These are phyloP conservation scores for Origma solitaria DNA, from an alignment of 2,113 vertebrate genomes.

Conservation along the genomic window DNA sequence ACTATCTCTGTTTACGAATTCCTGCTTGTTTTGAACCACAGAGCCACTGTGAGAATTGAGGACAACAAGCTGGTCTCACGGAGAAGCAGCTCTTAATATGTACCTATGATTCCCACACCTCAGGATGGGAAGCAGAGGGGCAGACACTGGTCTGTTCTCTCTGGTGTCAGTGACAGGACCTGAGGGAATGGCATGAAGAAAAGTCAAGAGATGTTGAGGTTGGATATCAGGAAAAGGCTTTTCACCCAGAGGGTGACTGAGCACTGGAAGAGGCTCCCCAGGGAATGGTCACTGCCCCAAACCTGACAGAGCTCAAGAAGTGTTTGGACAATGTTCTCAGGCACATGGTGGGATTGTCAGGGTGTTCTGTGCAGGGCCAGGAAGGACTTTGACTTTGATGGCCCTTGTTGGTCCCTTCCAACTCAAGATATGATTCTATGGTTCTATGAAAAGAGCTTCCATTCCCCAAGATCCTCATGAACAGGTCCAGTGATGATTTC, in stretches of 20 bases:
- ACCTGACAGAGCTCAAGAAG: neutral
- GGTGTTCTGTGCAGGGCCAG: neutral
- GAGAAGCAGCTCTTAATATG: too few species aligned
- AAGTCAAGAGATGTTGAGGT: neutral
- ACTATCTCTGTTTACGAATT: too few species aligned
- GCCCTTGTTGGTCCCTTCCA: neutral
- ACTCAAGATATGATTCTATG: neutral
- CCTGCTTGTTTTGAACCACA: too few species aligned
- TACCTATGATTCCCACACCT: too few species aligned
- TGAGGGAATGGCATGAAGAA: accelerated
- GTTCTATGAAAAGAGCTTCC: neutral
- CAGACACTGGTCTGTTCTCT: neutral
- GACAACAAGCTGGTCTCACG: too few species aligned
- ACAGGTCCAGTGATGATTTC: neutral
- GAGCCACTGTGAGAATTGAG: too few species aligned
- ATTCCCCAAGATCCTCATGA: neutral
- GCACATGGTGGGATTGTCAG: neutral
- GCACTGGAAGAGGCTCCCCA: neutral
- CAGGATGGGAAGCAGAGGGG: neutral
- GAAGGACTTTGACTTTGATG: neutral
- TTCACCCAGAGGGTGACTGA: neutral
- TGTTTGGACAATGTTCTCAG: neutral
- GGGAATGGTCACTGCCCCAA: neutral
- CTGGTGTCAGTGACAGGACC: neutral
- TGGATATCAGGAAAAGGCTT: neutral